Evolutionary conservation across 2,797 vertebrate genomes (phyloP).

Genomic region (Enteromius trimaculatus): DNA sequence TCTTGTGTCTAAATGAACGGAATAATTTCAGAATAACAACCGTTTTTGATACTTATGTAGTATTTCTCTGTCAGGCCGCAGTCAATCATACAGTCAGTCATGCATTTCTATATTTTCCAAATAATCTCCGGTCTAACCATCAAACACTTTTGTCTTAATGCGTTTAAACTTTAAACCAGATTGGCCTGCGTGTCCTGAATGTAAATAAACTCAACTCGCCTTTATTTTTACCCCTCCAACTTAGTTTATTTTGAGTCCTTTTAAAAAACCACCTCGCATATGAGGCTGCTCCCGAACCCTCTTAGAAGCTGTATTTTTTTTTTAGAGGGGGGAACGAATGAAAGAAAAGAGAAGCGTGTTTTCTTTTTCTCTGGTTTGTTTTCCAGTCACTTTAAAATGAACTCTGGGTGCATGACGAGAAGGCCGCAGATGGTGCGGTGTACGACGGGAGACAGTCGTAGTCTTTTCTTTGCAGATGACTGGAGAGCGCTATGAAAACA

Average conservation of each 20-base stretch:
- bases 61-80: constrained; percentile 6
- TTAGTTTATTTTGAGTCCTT: constrained; percentile 79
- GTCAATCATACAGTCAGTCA: constrained; percentile 51
- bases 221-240: constrained; percentile 71
- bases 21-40: not conserved
- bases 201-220: constrained; percentile 70
- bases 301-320: constrained; percentile 68
- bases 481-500: constrained; percentile 51
- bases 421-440: constrained; percentile 70
- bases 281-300: constrained; percentile 66
- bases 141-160: constrained; percentile 60
- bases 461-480: constrained; percentile 44
- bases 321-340: constrained; percentile 63
- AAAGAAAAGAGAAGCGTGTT: constrained; percentile 69
- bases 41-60: not conserved
- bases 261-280: constrained; percentile 69
- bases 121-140: constrained; percentile 56
- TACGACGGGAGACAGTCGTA: constrained; percentile 55
- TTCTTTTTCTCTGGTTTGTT: constrained; percentile 80
- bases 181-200: constrained; percentile 56
- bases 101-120: constrained; percentile 39
- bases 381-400: constrained; percentile 77
- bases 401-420: constrained; percentile 72
- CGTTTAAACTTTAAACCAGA: constrained; percentile 58
- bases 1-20: not conserved